Evolutionary conservation across 2,888 invertebrate genomes (phyloP).

Genomic region (Melipona bicolor): DNA sequence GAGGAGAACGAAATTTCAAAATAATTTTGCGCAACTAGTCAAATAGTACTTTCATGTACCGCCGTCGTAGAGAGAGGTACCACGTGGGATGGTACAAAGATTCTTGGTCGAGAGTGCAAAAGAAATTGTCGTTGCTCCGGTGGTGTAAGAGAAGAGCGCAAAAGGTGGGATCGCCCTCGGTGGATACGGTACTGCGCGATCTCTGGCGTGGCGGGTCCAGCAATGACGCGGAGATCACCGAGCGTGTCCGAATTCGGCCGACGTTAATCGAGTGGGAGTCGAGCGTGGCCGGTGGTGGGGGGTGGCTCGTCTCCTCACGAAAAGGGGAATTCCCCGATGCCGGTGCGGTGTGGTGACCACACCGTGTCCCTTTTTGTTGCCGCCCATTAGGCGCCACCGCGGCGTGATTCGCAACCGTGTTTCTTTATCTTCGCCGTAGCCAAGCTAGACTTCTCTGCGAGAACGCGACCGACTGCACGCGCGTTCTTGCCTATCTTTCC

Average conservation of each 20-base stretch:
- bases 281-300: slow-evolving; percentile 37
- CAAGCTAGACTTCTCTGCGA: slow-evolving; percentile 38
- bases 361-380: slow-evolving; percentile 80
- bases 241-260: slow-evolving; percentile 59
- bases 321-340: slow-evolving; percentile 56
- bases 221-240: slow-evolving; percentile 76
- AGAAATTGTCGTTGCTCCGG: slow-evolving; percentile 16
- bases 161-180: not conserved
- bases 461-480: slow-evolving; percentile 56
- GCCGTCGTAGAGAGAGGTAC: no score
- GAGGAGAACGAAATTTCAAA: no score
- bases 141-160: not conserved
- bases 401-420: slow-evolving; percentile 83
- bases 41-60: no score
- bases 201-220: slow-evolving; percentile 75
- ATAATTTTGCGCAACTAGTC: no score
- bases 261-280: slow-evolving; percentile 55
- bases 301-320: slow-evolving; percentile 36
- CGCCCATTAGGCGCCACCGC: slow-evolving; percentile 84
- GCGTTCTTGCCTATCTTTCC: slow-evolving; percentile 61
- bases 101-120: slow-evolving; percentile 2
- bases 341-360: slow-evolving; percentile 60
- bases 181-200: slow-evolving; percentile 72
- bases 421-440: slow-evolving; percentile 78
- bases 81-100: no score